These are phyloP conservation scores for Hemiprocne comata DNA, from an alignment of 2,113 vertebrate species.

Conservation along the genomic window DNA sequence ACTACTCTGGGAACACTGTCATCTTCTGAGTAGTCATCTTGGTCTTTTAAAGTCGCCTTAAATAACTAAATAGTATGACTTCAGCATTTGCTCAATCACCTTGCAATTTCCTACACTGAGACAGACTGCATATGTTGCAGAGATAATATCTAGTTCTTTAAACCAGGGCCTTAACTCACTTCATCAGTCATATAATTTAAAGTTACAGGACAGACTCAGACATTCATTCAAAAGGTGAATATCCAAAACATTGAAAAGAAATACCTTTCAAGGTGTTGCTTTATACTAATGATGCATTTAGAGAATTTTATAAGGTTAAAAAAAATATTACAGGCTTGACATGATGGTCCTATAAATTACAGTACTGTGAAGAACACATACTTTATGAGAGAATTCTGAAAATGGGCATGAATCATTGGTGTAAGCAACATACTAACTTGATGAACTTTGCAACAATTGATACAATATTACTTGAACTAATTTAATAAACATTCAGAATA, in stretches of 20 bases:
- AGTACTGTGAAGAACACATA: background rate
- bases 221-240: background rate
- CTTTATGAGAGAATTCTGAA: background rate
- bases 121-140: background rate
- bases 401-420: background rate
- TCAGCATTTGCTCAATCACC: background rate
- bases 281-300: background rate
- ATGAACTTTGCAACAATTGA: background rate
- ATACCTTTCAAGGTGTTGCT: background rate
- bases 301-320: background rate
- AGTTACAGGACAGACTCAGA: background rate
- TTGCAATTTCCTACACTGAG: background rate
- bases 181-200: background rate
- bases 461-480: background rate
- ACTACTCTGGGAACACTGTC: conserved; percentile 34
- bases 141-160: background rate
- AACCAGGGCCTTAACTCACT: background rate
- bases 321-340: background rate
- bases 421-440: background rate
- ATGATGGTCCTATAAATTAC: background rate
- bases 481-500: background rate
- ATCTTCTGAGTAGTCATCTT: background rate
- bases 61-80: conserved; percentile 18
- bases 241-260: background rate
- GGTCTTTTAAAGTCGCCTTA: conserved; percentile 22